These are phyloP conservation scores for Philaenus spumarius DNA, from an alignment of 1,140 invertebrate genomes.

Conservation along the genomic window DNA sequence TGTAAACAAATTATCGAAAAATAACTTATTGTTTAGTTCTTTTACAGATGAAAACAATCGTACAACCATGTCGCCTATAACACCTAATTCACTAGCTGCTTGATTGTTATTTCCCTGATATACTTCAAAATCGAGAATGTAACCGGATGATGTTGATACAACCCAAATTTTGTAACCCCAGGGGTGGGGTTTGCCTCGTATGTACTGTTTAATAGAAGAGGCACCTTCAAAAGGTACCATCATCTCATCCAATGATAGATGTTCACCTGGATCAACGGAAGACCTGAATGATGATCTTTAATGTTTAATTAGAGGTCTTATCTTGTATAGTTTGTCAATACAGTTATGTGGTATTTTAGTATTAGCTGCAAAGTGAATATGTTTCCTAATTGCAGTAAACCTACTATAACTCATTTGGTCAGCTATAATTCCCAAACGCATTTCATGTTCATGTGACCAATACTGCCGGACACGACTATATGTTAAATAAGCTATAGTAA, in stretches of 20 bases:
- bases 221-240: constrained; percentile 22
- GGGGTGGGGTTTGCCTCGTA: constrained; percentile 16
- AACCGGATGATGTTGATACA: constrained; percentile 14
- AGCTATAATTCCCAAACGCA: no score
- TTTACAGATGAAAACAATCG: constrained; percentile 7
- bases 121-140: constrained; percentile 27
- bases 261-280: no score
- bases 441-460: no score
- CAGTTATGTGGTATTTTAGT: no score
- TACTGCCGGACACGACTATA: no score
- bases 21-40: constrained; percentile 25
- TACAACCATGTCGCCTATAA: constrained; percentile 17
- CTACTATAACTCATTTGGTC: no score
- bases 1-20: constrained; percentile 28
- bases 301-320: no score
- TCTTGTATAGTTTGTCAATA: no score
- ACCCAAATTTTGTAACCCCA: constrained; percentile 26
- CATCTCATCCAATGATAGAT: constrained; percentile 21
- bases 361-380: no score
- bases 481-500: no score
- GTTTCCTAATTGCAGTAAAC: no score
- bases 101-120: constrained; percentile 23
- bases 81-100: neutral
- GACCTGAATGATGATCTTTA: no score
- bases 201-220: constrained; percentile 13